Percentiles rank a stretch among this genome's conserved stretches.
Evolutionary conservation across 2,797 vertebrate genomes (phyloP).

Genomic region (Pyrocephalus nanus): DNA sequence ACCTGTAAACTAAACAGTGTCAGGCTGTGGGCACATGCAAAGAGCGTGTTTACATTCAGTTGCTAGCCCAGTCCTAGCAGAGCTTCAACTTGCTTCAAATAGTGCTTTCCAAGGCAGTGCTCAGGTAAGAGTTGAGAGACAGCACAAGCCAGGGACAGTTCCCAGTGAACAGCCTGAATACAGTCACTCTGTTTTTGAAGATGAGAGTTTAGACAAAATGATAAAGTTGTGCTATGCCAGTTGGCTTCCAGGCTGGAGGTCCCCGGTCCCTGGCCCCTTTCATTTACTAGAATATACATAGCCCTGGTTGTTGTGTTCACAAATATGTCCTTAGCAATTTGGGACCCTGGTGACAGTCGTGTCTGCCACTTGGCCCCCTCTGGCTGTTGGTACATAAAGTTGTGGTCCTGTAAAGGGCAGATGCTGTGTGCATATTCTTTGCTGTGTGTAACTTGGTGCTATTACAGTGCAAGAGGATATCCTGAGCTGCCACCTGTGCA

Average conservation of each 20-base stretch:
- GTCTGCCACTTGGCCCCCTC: neutral
- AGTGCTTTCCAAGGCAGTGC: neutral
- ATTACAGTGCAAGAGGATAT: neutral
- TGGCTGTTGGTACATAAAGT: neutral
- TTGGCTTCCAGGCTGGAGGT: neutral
- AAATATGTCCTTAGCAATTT: constrained; percentile 18
- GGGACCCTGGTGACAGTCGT: neutral
- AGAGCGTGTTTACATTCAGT: neutral
- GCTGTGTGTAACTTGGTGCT: neutral
- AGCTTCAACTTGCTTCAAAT: neutral
- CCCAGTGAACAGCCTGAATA: neutral
- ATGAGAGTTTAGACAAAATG: neutral
- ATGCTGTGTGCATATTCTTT: neutral
- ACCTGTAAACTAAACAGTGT: neutral
- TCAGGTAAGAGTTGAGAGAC: neutral
- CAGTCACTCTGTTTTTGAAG: neutral
- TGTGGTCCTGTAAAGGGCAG: neutral
- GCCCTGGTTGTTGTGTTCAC: neutral
- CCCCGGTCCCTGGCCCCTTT: neutral
- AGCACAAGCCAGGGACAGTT: neutral
- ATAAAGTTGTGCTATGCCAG: neutral
- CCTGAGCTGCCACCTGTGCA: constrained; percentile 14
- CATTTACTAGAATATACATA: neutral
- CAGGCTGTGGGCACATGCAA: neutral
- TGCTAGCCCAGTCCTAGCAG: neutral